A percentile compares a stretch with the other conserved stretches of the same genome.
Conservation (phyloP, 37 sponge, comb jelly and placozoan genomes). For the Ianthella basta region DNA sequence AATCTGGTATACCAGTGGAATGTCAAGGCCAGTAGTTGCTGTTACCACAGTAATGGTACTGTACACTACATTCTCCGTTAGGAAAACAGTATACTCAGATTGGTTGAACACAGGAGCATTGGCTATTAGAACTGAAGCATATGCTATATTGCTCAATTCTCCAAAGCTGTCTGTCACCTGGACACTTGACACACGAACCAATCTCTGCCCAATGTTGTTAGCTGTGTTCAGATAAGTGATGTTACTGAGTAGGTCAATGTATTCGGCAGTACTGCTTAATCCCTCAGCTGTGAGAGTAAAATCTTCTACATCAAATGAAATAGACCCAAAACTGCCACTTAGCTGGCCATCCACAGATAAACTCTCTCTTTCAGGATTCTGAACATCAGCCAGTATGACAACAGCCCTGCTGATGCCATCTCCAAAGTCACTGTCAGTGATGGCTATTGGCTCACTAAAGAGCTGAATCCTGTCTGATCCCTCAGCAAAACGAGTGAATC, state of each 20-base stretch:
- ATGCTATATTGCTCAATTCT: conserved; percentile 39
- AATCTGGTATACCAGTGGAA: conserved; percentile 39
- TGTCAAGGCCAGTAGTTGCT: conserved; percentile 59
- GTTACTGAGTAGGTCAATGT: background rate
- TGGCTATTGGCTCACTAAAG: background rate
- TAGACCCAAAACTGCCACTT: background rate
- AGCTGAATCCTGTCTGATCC: conserved; percentile 24
- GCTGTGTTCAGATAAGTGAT: conserved; percentile 17
- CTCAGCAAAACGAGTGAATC: conserved; percentile 34
- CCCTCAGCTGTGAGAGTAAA: background rate
- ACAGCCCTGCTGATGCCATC: conserved; percentile 41
- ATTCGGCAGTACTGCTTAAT: background rate
- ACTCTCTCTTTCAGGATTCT: background rate
- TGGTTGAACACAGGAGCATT: conserved; percentile 55
- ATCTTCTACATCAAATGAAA: background rate
- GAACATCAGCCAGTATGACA: conserved; percentile 42
- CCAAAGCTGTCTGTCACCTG: conserved; percentile 41
- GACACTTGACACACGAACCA: conserved; percentile 45
- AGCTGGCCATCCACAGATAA: background rate
- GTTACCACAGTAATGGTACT: conserved; percentile 51
- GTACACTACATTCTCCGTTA: conserved; percentile 37
- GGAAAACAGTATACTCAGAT: conserved; percentile 9
- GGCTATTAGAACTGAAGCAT: conserved; percentile 52
- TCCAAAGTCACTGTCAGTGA: conserved; percentile 60
- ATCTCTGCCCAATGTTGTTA: conserved; percentile 22